phyloP scores from a whole-genome alignment of 1,140 invertebrate genomes.

The Scaptomyza hsui region DNA sequence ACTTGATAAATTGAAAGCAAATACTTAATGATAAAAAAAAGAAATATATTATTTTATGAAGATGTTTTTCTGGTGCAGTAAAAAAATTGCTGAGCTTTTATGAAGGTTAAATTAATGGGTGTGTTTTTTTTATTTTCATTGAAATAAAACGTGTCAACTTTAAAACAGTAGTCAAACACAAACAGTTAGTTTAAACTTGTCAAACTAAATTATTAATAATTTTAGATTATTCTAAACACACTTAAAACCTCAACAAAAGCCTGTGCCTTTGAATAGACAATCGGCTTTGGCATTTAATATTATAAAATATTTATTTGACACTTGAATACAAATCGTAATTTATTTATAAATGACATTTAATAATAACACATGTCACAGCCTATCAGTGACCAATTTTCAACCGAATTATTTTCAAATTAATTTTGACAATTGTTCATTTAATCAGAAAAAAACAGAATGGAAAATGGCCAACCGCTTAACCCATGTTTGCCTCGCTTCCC shows the following conservation, averaged over 20 bases:
- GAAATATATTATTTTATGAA: too few relatives aligned
- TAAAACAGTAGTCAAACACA: too few relatives aligned
- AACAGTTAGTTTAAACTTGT: too few relatives aligned
- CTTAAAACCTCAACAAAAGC: too few relatives aligned
- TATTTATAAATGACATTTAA: neutral
- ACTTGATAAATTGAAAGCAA: neutral
- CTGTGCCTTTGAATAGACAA: too few relatives aligned
- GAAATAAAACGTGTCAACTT: too few relatives aligned
- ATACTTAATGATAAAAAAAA: neutral
- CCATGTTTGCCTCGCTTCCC: neutral
- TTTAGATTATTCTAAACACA: too few relatives aligned
- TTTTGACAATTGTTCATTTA: slow-evolving; percentile 6
- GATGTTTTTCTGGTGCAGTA: too few relatives aligned
- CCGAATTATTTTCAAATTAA: slow-evolving; percentile 23
- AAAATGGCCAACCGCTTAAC: slow-evolving; percentile 34
- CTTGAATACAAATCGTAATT: neutral
- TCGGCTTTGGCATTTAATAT: neutral
- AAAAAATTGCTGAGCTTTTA: too few relatives aligned
- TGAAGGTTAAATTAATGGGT: too few relatives aligned
- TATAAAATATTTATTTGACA: neutral
- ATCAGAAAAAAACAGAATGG: neutral
- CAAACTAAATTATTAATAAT: too few relatives aligned
- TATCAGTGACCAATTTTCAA: neutral
- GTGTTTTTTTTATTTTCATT: too few relatives aligned
- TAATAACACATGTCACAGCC: neutral